Conservation (phyloP, 2,888 invertebrate genomes). For the Calameuta idolon region DNA sequence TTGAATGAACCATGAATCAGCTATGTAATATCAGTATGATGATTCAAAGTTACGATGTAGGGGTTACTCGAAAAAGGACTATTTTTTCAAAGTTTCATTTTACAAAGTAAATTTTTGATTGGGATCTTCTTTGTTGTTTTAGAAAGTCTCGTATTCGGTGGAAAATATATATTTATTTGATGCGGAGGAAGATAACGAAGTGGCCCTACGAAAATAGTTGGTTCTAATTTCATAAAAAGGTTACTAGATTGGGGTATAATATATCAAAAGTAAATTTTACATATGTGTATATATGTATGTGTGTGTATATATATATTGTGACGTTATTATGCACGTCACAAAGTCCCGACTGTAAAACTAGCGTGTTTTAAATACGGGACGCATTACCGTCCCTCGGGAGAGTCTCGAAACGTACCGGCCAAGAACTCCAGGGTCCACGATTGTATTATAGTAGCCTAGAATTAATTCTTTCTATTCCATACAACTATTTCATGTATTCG, state of each 20-base stretch:
- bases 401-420: too few relatives aligned
- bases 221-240: not conserved
- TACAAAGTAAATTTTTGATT: not conserved
- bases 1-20: not conserved
- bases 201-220: not conserved
- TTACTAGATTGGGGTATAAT: not conserved
- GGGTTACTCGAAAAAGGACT: not conserved
- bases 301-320: too few relatives aligned
- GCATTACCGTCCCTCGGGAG: too few relatives aligned
- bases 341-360: too few relatives aligned
- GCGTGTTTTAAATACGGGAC: too few relatives aligned
- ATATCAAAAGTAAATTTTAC: not conserved
- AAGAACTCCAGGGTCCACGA: too few relatives aligned
- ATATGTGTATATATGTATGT: too few relatives aligned
- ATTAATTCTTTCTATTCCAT: too few relatives aligned
- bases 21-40: not conserved
- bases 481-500: too few relatives aligned
- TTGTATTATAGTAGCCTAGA: too few relatives aligned
- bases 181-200: not conserved
- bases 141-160: not conserved
- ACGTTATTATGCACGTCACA: too few relatives aligned
- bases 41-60: not conserved
- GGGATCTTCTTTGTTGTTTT: not conserved
- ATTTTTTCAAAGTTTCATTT: not conserved
- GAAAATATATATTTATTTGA: not conserved